Base-by-base conservation (phyloP, 2,888 invertebrate genomes). In the Nomada hirtipes region DNA sequence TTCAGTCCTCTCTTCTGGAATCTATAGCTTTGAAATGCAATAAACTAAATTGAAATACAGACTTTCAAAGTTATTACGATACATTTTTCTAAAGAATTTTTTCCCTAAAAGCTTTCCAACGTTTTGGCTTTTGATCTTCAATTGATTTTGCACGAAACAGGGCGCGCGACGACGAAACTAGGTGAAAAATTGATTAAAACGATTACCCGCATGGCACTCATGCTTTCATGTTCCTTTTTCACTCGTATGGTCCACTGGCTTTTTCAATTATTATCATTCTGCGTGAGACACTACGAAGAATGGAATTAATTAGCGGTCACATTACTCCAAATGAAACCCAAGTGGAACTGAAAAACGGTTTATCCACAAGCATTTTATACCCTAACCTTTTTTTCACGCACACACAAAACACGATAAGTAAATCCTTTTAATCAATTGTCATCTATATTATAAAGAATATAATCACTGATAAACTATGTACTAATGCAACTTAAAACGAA, bases 181-280 rank as follows among this genome's bases (percentile, higher is more conserved):
- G 60, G 18, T 61, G 79, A 69, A 71, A 79, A 78, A 78, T 78
- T 78, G 65, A 79, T 78, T 78, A 71, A 79, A 80, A 77, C 20
- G 42, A 50, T 61, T 68, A 77, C 20, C 55, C 23, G 15, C 50
- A 20, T 26, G 77, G 55, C 26, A 26, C 65, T 20, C 57, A 10
- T 29, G 15, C 60, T 55, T 55, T 71, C 50, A 13, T 44, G 29
- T 52, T 50, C 20, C 42, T 13, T 15, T 55, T 74, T 55, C 26
- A 59, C 47, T 47, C 23, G 23, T 42, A 23, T n/a, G 42, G 10
- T 18, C 3, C 20, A 4, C 36, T 36, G 9, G 26, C 42, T 50
- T 70, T 65, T 67, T 29, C 59, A 50, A 74, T 50, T 59, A 67
- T 50, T 44, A 36, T 36, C 36, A 67, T 59, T 67, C 50, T 65